Evolutionary conservation across 2,797 vertebrate species (phyloP).

Genomic region (Lutjanus campechanus): DNA sequence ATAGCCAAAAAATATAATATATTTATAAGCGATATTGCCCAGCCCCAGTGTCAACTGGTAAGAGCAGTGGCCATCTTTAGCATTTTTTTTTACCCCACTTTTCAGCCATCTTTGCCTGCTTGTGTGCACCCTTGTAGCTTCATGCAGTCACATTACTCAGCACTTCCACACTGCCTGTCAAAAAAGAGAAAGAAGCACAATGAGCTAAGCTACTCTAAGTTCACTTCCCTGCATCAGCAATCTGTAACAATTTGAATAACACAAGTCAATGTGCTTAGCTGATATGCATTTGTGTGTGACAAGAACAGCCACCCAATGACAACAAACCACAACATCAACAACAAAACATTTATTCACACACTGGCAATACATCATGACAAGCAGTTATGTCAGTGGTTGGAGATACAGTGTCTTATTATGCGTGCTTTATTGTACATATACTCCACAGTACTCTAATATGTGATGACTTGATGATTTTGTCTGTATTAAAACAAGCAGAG

Average conservation of each 20-base stretch:
- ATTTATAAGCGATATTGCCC: no score
- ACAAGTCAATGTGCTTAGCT: constrained; percentile 47
- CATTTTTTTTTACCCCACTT: constrained; percentile 36
- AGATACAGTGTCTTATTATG: constrained; percentile 39
- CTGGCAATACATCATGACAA: constrained; percentile 57
- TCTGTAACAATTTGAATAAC: constrained; percentile 68
- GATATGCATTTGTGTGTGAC: constrained; percentile 62
- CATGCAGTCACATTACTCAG: constrained; percentile 80
- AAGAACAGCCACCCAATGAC: constrained; percentile 47
- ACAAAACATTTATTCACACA: constrained; percentile 58
- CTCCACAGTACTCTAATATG: neutral
- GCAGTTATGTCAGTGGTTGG: constrained; percentile 40
- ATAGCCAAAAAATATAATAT: no score
- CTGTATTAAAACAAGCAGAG: constrained; percentile 15
- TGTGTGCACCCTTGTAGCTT: constrained; percentile 57
- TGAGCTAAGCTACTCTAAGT: constrained; percentile 64
- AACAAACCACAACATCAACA: constrained; percentile 59
- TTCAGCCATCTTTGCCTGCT: constrained; percentile 42
- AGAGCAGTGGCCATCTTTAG: constrained; percentile 53
- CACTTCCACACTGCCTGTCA: constrained; percentile 74
- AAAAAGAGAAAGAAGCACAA: constrained; percentile 51
- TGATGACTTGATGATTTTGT: constrained; percentile 24
- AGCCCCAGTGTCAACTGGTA: constrained; percentile 30
- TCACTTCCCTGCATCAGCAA: constrained; percentile 68
- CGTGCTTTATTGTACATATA: constrained; percentile 30